Evolutionary conservation across 2,113 vertebrate species (phyloP), one percentile per base, ranked within the genome.

Genomic region (Pteropus alecto): DNA sequence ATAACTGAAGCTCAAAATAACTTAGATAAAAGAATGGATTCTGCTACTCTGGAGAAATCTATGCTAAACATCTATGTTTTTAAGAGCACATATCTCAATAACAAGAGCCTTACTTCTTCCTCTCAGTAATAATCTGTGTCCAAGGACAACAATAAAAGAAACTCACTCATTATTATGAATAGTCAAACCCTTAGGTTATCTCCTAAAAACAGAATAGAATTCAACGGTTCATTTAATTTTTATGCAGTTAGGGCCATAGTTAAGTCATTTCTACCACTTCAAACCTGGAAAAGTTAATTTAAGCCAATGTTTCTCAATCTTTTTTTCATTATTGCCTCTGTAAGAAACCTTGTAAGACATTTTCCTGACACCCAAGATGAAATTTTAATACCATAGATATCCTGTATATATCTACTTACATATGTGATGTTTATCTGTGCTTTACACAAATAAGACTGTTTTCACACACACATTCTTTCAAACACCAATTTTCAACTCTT

Each of bases 121-220:
- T 77, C 48, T 46, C 19, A 13, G 22, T 54, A 91, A 43, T 43
- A 63, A 93, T 26, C 61, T 68, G 48, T 58, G 18, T 61, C 87
- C 15, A 56, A 94, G 35, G 51, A 61, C n/a, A 96, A 60, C 9
- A 96, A 93, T 51, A 94, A 87, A 87, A 30, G 28, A 82, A 94
- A 96, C 22, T 35, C 79, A 82, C 35, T 58, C 71, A 93, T 19
- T 51, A 16, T 51, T 51, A 51, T 51, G 51, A 51, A 51, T 51
- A 51, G 51, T 51, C 51, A 87, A 87, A 76, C 76, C n/a, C 63
- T 95, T 61, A 79, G 10, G 14, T 10, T 67, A 76, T 46, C 19
- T 46, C 15, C 67, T 61, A 81, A 96, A 90, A 76, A 60, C 3
- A 96, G 71, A 18, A 38, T 61, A 58, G 48, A 89, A 90, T 61